Percentiles rank a stretch among this genome's conserved stretches.
Evolutionary conservation across 2,797 vertebrate species (phyloP).

Genomic region (Gadopsis marmoratus): DNA sequence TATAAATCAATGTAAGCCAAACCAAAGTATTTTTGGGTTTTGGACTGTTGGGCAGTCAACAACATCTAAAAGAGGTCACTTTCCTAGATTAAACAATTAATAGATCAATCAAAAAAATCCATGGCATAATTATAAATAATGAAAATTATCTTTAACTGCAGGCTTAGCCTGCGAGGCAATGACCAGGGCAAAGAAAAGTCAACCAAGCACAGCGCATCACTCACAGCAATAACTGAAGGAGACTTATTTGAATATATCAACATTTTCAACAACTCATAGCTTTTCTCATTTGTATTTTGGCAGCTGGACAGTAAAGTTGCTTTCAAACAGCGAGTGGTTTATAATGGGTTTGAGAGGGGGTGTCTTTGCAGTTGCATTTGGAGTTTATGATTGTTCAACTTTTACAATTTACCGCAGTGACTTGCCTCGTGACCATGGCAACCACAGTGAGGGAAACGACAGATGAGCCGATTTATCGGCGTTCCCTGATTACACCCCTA

Average conservation of each 20-base stretch:
- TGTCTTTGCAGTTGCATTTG: too few species aligned
- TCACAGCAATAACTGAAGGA: neutral
- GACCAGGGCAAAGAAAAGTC: neutral
- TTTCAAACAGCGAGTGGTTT: neutral
- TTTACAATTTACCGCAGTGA: too few species aligned
- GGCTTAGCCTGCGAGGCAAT: neutral
- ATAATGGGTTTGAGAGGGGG: too few species aligned
- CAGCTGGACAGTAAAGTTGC: neutral
- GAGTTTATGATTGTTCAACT: too few species aligned
- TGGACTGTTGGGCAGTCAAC: neutral
- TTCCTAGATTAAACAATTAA: neutral
- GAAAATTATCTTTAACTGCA: too few species aligned
- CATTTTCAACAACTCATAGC: neutral
- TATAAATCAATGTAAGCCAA: neutral
- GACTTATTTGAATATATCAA: neutral
- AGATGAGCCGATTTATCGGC: too few species aligned
- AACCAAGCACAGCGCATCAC: neutral
- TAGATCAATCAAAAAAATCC: too few species aligned
- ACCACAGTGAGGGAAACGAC: neutral
- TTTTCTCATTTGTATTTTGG: neutral
- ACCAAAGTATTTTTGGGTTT: neutral
- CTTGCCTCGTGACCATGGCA: neutral
- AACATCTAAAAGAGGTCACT: neutral
- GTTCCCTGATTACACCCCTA: neutral
- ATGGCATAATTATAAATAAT: too few species aligned